A percentile compares a stretch with the other conserved stretches of the same genome.
Conservation (phyloP, 2,888 invertebrate genomes). For the Petrophora chlorosata region DNA sequence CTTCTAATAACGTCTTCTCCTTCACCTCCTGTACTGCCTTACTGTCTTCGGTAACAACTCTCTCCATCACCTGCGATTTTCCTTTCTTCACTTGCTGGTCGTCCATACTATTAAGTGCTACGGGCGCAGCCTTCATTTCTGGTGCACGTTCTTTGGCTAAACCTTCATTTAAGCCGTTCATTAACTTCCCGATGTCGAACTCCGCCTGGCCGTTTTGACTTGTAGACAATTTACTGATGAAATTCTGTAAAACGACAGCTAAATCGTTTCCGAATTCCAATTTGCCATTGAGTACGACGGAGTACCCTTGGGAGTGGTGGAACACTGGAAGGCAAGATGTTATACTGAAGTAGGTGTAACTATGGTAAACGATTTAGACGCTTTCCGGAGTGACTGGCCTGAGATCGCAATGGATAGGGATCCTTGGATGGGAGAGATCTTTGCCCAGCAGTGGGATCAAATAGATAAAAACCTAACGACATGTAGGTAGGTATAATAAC, state of each 20-base stretch:
- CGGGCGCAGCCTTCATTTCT: not conserved
- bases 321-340: conserved; percentile 2
- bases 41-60: too few species aligned
- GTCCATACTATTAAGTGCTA: not conserved
- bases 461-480: too few species aligned
- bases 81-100: not conserved
- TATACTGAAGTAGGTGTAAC: too few species aligned
- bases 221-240: not conserved
- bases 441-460: too few species aligned
- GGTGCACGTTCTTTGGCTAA: not conserved
- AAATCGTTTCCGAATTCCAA: conserved; percentile 32
- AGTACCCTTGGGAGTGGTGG: conserved; percentile 15
- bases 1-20: conserved; percentile 31
- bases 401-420: too few species aligned
- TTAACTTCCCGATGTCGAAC: not conserved
- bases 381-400: too few species aligned
- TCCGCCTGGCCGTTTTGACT: not conserved
- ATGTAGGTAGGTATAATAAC: too few species aligned
- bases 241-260: conserved; percentile 15
- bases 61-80: not conserved
- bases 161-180: not conserved
- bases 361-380: too few species aligned
- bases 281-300: conserved; percentile 31
- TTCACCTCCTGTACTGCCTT: not conserved
- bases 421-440: too few species aligned